A percentile compares a stretch with the other conserved stretches of the same genome.
Evolutionary conservation across 2,888 invertebrate genomes (phyloP).

Genomic region (Oegoconia quadripuncta): DNA sequence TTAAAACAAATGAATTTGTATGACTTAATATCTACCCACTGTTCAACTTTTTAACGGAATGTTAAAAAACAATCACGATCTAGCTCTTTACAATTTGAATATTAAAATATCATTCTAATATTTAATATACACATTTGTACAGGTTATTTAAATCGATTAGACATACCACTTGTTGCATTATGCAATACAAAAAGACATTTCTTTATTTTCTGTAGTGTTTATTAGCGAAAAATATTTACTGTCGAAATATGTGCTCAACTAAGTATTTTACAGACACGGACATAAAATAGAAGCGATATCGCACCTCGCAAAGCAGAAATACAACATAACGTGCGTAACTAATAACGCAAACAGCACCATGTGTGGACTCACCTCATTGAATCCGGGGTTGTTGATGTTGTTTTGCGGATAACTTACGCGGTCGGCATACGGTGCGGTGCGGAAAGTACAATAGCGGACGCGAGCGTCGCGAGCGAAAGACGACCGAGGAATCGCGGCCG

Average conservation of each 20-base stretch:
- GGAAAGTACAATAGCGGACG: constrained; percentile 25
- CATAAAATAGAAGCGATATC: not conserved
- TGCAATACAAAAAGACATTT: no score
- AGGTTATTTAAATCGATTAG: no score
- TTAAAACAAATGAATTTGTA: no score
- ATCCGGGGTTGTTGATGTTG: constrained; percentile 29
- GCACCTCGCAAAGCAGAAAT: constrained; percentile 31
- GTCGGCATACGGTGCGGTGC: constrained; percentile 34
- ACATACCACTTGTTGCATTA: no score
- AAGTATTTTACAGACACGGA: not conserved
- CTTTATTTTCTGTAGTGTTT: no score
- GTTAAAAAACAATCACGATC: no score
- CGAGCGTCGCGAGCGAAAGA: constrained; percentile 34
- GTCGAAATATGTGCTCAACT: not conserved
- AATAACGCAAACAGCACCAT: constrained; percentile 10
- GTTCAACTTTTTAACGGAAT: no score
- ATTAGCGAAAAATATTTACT: no score
- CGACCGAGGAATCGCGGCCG: constrained; percentile 27
- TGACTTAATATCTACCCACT: no score
- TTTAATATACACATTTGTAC: no score
- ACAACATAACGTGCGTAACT: constrained; percentile 4
- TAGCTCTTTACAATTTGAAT: no score
- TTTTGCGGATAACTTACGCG: constrained; percentile 31
- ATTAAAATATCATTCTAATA: no score
- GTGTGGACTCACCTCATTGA: constrained; percentile 52